phyloP scores from a whole-genome alignment of 1,140 invertebrate genomes.

The Megalonaias nervosa region DNA sequence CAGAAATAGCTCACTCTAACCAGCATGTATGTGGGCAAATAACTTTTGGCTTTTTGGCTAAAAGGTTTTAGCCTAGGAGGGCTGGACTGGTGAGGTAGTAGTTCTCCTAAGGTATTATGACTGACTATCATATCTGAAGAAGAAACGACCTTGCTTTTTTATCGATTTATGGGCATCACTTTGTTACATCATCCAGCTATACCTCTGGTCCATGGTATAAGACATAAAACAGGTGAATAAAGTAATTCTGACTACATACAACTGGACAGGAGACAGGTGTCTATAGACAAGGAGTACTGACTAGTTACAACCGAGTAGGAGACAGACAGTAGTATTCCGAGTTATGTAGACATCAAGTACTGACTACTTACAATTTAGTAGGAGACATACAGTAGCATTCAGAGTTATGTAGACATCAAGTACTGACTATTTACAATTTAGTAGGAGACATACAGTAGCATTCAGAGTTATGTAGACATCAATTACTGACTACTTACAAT shows the following conservation, averaged over 20 bases:
- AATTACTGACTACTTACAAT: neutral
- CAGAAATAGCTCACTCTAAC: too few relatives aligned
- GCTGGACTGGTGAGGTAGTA: too few relatives aligned
- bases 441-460: slow-evolving; percentile 82
- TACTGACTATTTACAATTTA: slow-evolving; percentile 67
- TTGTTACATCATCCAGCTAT: too few relatives aligned
- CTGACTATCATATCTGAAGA: too few relatives aligned
- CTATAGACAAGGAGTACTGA: neutral
- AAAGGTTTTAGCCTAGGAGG: too few relatives aligned
- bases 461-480: slow-evolving; percentile 86
- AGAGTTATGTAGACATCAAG: slow-evolving; percentile 12
- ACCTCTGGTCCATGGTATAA: neutral
- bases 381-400: too few relatives aligned
- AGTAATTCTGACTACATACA: neutral
- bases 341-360: slow-evolving; percentile 9
- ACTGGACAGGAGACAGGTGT: neutral
- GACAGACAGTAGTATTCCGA: slow-evolving; percentile 83
- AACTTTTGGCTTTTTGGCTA: too few relatives aligned
- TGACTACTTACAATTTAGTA: slow-evolving; percentile 68
- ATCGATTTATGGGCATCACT: too few relatives aligned
- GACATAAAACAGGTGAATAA: neutral
- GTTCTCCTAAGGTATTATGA: too few relatives aligned
- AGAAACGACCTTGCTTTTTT: too few relatives aligned
- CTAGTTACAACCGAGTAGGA: neutral
- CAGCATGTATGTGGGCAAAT: too few relatives aligned